Base-by-base conservation (phyloP, 2,113 vertebrate species). In the Psammodynastes pulverulentus region DNA sequence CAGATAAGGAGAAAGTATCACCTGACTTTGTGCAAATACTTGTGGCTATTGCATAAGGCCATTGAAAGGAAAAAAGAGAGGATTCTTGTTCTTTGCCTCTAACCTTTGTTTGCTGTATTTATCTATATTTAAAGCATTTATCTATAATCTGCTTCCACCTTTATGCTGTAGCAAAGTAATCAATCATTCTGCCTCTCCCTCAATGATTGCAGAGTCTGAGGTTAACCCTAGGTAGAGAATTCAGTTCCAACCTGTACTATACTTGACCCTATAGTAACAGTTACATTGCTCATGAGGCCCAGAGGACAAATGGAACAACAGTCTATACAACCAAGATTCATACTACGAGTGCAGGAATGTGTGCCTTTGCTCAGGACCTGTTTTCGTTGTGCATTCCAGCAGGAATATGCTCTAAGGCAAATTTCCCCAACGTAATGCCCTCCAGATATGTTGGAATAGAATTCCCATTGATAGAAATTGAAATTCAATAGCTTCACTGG, bases 1-100 rank as follows among this genome's bases (percentile, higher is more conserved):
- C 87, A 89, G 88, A 92, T 92, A 89, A 85, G 87, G 72, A 52
- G n/a, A 89, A 89, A 34, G 72, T 62, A 62, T 53, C 88, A 51
- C 34, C 26, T 62, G 88, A 89, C 79, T 62, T 13, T 24, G 89
- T 89, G 87, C 52, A 84, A 85, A 13, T 89, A 85, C 84, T 26
- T 49, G 21, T 45, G 39, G 7, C 62, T 89, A 54, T 89, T 92
- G n/a, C 89, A 87, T 72, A 88, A 93, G 48, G n/a, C 45, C 86
- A 45, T 45, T 84, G 51, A 88, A 90, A 84, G 39, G 79, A 86
- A 72, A 89, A 86, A 46, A 84, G 23, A 15, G 54, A 19, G 56
- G 29, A 54, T 89, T n/a, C 19, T 43, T 1, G 87, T 3, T 26
- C 0, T 4, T 93, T 0, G 5, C 67, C 67, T 29, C 2, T 4